These are phyloP conservation scores for Tetragonisca angustula DNA, from an alignment of 2,888 invertebrate genomes.

Conservation along the genomic window DNA sequence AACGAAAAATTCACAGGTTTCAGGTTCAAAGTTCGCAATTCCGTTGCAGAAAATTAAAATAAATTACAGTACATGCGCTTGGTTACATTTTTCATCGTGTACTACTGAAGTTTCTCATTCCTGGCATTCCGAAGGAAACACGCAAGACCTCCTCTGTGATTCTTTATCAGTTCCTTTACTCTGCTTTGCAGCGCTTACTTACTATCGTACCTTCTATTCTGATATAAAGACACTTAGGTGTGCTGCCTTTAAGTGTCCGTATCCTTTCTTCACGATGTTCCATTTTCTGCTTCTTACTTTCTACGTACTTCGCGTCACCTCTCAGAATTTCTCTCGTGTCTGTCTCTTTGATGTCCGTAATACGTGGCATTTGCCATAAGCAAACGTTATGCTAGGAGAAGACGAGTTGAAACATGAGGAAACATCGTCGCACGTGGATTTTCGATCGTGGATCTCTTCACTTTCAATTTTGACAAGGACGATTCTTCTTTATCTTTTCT, in stretches of 20 bases:
- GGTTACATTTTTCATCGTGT: neutral
- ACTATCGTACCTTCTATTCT: neutral
- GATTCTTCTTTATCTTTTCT: too few species aligned
- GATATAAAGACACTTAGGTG: conserved; percentile 4
- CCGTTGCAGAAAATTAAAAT: neutral
- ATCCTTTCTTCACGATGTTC: conserved; percentile 1
- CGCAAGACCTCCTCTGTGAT: neutral
- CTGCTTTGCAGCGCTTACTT: neutral
- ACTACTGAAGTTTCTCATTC: neutral
- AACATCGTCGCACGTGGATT: neutral
- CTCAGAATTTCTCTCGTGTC: neutral
- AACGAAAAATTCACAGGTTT: neutral
- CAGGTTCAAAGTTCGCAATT: neutral
- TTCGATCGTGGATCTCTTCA: neutral
- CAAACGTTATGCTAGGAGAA: neutral
- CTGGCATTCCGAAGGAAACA: neutral
- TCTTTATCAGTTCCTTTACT: neutral
- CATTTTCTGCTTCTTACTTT: neutral
- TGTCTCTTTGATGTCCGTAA: neutral
- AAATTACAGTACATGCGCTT: neutral
- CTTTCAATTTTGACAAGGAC: too few species aligned
- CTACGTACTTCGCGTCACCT: neutral
- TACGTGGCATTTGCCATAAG: neutral
- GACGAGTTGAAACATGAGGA: neutral
- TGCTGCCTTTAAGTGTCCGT: conserved; percentile 20